Conservation (phyloP, 1,140 invertebrate genomes). For the Cotesia chilonis region DNA sequence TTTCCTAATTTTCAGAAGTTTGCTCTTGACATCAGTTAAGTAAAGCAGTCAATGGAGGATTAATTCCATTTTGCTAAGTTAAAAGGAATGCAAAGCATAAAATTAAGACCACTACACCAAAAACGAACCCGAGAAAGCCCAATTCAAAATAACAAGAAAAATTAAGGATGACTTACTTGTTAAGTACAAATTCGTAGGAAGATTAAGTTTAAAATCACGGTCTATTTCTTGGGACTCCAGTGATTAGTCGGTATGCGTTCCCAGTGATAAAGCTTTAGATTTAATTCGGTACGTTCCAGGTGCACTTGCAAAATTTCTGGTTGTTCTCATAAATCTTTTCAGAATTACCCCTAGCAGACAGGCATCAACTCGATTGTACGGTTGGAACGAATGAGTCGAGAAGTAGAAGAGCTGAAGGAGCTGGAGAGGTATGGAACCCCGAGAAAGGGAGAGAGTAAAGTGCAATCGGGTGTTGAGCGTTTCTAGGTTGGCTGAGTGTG, state of each 20-base stretch:
- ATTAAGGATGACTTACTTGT: too few relatives aligned
- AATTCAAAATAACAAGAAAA: too few relatives aligned
- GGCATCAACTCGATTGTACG: conserved; percentile 4
- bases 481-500: conserved; percentile 15
- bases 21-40: too few relatives aligned
- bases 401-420: background rate
- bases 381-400: conserved; percentile 17
- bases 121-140: too few relatives aligned
- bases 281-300: conserved; percentile 18
- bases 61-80: too few relatives aligned
- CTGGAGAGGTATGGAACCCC: background rate
- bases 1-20: too few relatives aligned
- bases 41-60: too few relatives aligned
- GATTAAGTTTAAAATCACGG: conserved; percentile 3
- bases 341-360: background rate
- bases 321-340: conserved; percentile 26
- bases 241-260: background rate
- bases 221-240: too few relatives aligned
- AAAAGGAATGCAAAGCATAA: too few relatives aligned
- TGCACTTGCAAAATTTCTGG: conserved; percentile 17
- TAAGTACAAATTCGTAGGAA: too few relatives aligned
- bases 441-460: conserved; percentile 30
- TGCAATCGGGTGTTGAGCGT: conserved; percentile 36
- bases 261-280: background rate
- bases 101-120: too few relatives aligned